Evolutionary conservation across 2,888 invertebrate species (phyloP), one percentile per base, ranked within the genome.

Genomic region (Melinaea marsaeus): DNA sequence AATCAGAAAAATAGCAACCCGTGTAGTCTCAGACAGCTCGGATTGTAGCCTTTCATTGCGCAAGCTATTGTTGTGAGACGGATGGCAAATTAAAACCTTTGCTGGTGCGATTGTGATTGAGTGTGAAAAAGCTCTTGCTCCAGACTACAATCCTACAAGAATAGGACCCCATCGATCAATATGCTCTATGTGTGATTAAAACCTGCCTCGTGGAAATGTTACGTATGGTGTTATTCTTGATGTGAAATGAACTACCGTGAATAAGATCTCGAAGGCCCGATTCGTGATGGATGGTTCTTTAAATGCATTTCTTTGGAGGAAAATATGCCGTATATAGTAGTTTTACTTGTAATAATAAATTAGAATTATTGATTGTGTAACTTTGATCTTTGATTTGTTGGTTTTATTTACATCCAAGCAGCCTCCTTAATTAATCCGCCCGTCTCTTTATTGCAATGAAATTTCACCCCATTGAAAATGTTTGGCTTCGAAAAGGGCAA

Each of bases 41-140:
- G 65, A 71, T 69, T 71, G 72, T 60, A 70, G 65, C 66, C 65
- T 69, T 64, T 68, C 61, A 63, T 64, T 55, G 62, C 67, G 64
- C 58, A 65, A 58, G 74, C 72, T 69, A 77, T 77, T 85, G 85
- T 79, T 83, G 76, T 75, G 85, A 86, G 88, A 86, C 79, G 81
- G 83, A 89, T 88, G 79, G 85, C 78, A 82, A 86, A 84, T 85
- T 86, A 86, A 86, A 84, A 75, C 78, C 81, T 73, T 79, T 74
- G 71, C 72, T 74, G 51, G 51, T 51, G 74, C 69, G 66, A 69
- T 69, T 68, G 86, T 90, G 89, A 90, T 90, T 79, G 90, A 90
- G 89, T 86, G 86, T 86, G 86, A 88, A 85, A 85, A 82, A 90
- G 84, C 80, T 77, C 81, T 77, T 75, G 75, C 66, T 71, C 72